Evolutionary conservation across 2,888 invertebrate genomes (phyloP), one percentile per base, ranked within the genome.

Genomic region (Mimachlamys varia): DNA sequence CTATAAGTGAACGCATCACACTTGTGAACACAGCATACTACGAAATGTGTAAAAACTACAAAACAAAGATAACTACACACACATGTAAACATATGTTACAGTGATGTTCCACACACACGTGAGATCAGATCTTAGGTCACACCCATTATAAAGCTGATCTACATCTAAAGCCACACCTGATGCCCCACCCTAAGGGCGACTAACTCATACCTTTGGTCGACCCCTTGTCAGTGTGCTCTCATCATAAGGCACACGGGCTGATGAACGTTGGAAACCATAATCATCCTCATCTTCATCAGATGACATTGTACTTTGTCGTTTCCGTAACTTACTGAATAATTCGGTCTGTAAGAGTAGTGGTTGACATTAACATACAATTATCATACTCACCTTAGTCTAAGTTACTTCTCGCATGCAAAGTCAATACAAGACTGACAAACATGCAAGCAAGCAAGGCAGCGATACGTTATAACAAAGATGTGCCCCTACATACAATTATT

Each of bases 241-340:
- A 76, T 76, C 76, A 76, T 76, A 76, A 27, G 76, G 33, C 33
- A 76, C 27, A 76, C 33, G 76, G 33, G 76, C 33, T 27, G 76
- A 76, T 2, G 44, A 44, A 44, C 33, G 76, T 27, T 15, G 76
- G 76, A 76, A 76, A 76, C 76, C 76, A 76, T 27, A 76, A 76
- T 76, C 76, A 76, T 76, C 76, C 33, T 91, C 93, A 90, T 94
- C 95, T 88, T 95, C 95, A 55, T 95, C 94, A 91, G 94, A 95
- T 0, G 95, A 95, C 89, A 94, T 92, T 44, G 93, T 93, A 53
- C 93, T 92, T 53, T 94, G 93, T 12, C 95, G 93, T 49, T 94
- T 92, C 92, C 92, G 94, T 89, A 95, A 92, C 92, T 95, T 95
- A 89, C 93, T 92, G 90, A 94, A 94, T 49, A 95, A 91, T 91